phyloP scores from a whole-genome alignment of 2,113 vertebrate species.

The Catagonus wagneri region DNA sequence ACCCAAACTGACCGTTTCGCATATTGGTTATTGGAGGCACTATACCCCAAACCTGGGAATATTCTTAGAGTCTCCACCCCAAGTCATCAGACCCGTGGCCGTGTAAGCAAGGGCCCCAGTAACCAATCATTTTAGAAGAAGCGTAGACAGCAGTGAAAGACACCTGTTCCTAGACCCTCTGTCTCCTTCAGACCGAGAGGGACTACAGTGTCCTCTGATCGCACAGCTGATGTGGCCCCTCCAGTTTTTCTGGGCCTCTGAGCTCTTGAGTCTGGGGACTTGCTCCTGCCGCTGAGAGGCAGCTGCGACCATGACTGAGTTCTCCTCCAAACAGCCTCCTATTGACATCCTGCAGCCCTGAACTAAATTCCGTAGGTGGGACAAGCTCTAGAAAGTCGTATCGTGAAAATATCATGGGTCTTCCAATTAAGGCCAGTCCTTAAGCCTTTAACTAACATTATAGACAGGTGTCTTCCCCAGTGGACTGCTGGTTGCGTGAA shows the following conservation, averaged over 20 bases:
- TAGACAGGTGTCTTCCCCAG: background rate
- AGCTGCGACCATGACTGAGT: background rate
- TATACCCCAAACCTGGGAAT: background rate
- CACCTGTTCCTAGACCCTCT: background rate
- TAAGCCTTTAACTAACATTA: background rate
- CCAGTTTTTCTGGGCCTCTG: background rate
- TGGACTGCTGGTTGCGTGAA: background rate
- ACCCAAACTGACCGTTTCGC: background rate
- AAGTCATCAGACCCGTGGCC: too few species aligned
- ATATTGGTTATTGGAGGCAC: background rate
- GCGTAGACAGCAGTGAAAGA: background rate
- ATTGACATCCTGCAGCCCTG: background rate
- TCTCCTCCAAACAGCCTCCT: background rate
- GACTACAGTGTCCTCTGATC: rapidly evolving
- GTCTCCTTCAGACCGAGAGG: background rate
- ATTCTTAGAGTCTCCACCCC: background rate
- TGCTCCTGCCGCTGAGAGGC: background rate
- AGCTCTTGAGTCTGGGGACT: background rate
- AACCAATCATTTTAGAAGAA: background rate
- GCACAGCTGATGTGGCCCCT: background rate
- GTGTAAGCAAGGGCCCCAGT: background rate
- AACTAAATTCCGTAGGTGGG: background rate
- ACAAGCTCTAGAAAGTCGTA: background rate
- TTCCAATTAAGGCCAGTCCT: background rate
- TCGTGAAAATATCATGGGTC: background rate